Percentiles rank a stretch among this genome's conserved stretches.
Evolutionary conservation across 2,113 vertebrate species (phyloP).

Genomic region (Equus przewalskii): DNA sequence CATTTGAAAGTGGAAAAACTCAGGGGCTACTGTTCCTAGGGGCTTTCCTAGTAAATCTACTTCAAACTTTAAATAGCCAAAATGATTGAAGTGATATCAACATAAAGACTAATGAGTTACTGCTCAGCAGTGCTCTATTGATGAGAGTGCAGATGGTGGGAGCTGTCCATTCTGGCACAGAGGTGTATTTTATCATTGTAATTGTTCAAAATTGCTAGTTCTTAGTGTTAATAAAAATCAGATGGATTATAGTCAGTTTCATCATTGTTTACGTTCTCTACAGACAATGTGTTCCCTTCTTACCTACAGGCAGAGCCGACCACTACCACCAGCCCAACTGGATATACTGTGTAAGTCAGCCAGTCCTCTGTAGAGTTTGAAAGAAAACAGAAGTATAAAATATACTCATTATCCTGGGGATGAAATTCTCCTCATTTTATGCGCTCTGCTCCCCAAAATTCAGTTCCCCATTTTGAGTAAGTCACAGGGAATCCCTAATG

Average conservation of each 20-base stretch:
- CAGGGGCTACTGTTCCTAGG: neutral
- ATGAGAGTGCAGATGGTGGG: neutral
- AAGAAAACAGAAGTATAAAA: neutral
- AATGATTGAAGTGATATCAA: neutral
- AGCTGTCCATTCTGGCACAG: neutral
- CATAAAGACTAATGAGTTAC: neutral
- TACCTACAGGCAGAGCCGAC: neutral
- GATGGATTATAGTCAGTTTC: neutral
- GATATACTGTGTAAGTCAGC: neutral
- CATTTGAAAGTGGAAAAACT: neutral
- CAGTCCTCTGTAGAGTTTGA: rapidly evolving
- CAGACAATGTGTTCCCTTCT: neutral
- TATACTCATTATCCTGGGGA: neutral
- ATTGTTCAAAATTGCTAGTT: neutral
- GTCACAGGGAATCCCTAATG: neutral
- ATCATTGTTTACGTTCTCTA: neutral
- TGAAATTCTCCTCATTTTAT: neutral
- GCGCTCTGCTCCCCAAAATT: neutral
- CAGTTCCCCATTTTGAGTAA: neutral
- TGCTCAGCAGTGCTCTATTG: neutral
- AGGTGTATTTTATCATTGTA: neutral
- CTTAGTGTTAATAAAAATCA: neutral
- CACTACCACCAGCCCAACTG: neutral
- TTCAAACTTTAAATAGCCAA: neutral
- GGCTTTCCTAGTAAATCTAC: neutral